Evolutionary conservation across 2,113 vertebrate species (phyloP).

Genomic region (Malaclemys terrapin): DNA sequence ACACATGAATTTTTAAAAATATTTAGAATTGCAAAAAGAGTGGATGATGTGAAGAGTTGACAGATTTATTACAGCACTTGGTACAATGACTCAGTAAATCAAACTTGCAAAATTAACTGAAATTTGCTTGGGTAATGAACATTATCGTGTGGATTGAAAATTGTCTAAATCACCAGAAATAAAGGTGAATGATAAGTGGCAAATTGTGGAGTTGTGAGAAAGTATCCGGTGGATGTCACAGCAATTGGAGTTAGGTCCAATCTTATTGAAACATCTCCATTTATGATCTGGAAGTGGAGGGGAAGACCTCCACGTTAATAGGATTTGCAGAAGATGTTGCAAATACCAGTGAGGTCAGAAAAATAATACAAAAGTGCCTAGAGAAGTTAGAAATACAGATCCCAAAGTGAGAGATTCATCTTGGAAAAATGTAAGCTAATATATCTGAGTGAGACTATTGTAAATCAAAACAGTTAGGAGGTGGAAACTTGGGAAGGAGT

Average conservation of each 20-base stretch:
- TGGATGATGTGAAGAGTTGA: background rate
- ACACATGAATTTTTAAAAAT: background rate
- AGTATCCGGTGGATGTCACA: background rate
- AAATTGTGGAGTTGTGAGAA: background rate
- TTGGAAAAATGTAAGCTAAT: background rate
- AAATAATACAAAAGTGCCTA: background rate
- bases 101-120: conserved; percentile 29
- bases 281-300: background rate
- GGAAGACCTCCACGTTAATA: background rate
- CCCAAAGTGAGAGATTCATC: background rate
- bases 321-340: background rate
- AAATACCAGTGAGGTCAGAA: background rate
- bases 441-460: background rate
- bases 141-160: background rate
- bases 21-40: conserved; percentile 28
- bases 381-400: background rate
- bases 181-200: background rate
- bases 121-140: conserved; percentile 11
- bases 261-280: background rate
- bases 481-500: background rate
- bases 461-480: background rate
- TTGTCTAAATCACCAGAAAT: background rate
- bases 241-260: background rate
- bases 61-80: conserved; percentile 38
- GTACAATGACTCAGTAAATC: conserved; percentile 1